These are phyloP conservation scores for Palythoa heliodiscus DNA, from an alignment of 92 coral and sea anemone genomes.

Conservation along the genomic window DNA sequence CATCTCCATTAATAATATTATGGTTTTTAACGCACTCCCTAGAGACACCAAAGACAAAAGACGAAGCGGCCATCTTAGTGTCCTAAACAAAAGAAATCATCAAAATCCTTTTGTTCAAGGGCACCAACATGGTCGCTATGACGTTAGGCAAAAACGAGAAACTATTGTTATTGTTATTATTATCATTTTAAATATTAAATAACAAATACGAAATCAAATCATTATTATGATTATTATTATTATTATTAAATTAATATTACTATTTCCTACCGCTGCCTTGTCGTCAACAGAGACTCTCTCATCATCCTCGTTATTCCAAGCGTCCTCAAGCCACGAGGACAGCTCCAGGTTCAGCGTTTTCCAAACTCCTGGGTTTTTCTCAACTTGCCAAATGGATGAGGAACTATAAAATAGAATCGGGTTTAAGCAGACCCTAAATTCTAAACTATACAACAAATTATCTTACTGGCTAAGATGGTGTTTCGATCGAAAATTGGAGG, in stretches of 20 bases:
- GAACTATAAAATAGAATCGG: slow-evolving; percentile 57
- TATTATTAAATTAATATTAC: not conserved
- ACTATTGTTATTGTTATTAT: not conserved
- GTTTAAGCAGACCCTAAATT: too few species aligned
- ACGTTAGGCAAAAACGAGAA: too few species aligned
- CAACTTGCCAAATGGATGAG: slow-evolving; percentile 93
- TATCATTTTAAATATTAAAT: not conserved
- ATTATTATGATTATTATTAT: not conserved
- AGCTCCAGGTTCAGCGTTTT: slow-evolving; percentile 84
- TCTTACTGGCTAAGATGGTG: too few species aligned
- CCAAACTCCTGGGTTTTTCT: slow-evolving; percentile 84
- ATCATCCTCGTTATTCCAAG: slow-evolving; percentile 81
- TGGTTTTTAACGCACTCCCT: too few species aligned
- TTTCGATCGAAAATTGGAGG: too few species aligned
- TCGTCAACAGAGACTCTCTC: slow-evolving; percentile 56
- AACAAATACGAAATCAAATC: not conserved
- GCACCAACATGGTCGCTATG: too few species aligned
- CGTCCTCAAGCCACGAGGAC: slow-evolving; percentile 93
- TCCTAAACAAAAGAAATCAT: too few species aligned
- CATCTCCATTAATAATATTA: too few species aligned
- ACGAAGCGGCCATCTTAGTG: too few species aligned
- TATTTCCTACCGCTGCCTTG: slow-evolving; percentile 62
- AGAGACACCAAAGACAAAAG: too few species aligned
- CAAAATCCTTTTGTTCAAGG: too few species aligned
- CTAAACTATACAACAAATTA: too few species aligned